phyloP scores from a whole-genome alignment of 2,888 invertebrate genomes.

The Athalia cordata region DNA sequence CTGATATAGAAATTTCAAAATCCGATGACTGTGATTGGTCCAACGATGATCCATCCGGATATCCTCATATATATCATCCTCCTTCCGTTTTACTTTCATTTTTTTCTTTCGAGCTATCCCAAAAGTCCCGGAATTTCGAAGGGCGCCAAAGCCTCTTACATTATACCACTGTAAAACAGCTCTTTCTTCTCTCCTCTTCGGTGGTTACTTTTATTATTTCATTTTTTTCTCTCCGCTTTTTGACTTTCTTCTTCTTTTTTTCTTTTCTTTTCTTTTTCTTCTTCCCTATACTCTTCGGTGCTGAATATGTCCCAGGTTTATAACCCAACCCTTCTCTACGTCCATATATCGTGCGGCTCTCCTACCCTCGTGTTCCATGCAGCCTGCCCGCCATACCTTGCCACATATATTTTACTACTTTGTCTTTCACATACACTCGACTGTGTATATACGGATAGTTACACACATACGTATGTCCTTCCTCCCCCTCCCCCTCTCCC shows the following conservation, averaged over 20 bases:
- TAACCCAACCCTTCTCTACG: neutral
- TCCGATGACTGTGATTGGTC: too few species aligned
- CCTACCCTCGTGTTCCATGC: neutral
- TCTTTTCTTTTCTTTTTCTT: neutral
- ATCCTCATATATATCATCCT: too few species aligned
- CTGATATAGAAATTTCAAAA: too few species aligned
- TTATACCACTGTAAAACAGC: neutral
- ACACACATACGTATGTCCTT: neutral
- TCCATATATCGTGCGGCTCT: slow-evolving; percentile 3
- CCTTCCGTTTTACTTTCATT: too few species aligned
- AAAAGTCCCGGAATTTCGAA: too few species aligned
- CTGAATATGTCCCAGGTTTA: slow-evolving; percentile 23
- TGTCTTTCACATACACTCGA: slow-evolving; percentile 8
- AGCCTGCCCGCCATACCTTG: too few species aligned
- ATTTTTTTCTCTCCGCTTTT: slow-evolving; percentile 2
- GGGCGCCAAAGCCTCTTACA: too few species aligned
- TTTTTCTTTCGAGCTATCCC: too few species aligned
- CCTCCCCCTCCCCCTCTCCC: neutral
- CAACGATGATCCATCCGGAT: too few species aligned
- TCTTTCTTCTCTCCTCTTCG: neutral
- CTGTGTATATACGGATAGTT: neutral
- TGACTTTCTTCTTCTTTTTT: neutral
- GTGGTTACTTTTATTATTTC: slow-evolving; percentile 9
- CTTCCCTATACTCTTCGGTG: neutral
- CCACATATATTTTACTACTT: neutral